Conservation (phyloP, 2,797 vertebrate species). For the Acrossocheilus fasciatus region DNA sequence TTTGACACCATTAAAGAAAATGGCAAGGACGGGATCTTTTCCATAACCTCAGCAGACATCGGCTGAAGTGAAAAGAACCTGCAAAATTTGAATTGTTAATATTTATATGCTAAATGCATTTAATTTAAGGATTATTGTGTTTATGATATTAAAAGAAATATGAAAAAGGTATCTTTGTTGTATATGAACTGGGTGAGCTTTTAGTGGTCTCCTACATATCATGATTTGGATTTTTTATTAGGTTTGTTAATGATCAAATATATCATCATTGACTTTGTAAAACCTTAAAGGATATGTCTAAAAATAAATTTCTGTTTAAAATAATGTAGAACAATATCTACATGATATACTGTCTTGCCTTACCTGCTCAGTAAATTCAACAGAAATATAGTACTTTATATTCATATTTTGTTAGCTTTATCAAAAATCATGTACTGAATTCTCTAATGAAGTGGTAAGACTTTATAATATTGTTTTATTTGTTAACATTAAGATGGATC, state of each 20-base stretch:
- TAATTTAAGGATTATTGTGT: neutral
- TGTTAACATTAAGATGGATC: neutral
- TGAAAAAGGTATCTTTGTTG: neutral
- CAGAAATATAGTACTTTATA: neutral
- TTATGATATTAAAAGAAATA: neutral
- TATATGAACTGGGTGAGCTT: neutral
- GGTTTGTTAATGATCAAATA: neutral
- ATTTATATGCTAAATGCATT: neutral
- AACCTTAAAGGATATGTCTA: neutral
- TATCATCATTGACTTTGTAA: neutral
- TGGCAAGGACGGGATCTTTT: neutral
- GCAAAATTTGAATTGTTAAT: neutral
- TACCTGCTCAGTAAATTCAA: neutral
- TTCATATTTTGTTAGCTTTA: neutral
- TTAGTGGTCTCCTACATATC: neutral
- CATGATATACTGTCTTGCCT: neutral
- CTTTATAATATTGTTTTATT: neutral
- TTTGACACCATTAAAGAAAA: slow-evolving; percentile 38
- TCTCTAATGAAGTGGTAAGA: neutral
- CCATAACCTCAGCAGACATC: neutral
- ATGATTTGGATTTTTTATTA: neutral
- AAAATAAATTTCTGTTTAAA: neutral
- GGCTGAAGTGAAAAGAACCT: neutral
- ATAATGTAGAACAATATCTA: neutral
- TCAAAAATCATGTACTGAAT: neutral